Evolutionary conservation across 2,888 invertebrate species (phyloP), one percentile per base, ranked within the genome.

Genomic region (Hyppa rectilinea): DNA sequence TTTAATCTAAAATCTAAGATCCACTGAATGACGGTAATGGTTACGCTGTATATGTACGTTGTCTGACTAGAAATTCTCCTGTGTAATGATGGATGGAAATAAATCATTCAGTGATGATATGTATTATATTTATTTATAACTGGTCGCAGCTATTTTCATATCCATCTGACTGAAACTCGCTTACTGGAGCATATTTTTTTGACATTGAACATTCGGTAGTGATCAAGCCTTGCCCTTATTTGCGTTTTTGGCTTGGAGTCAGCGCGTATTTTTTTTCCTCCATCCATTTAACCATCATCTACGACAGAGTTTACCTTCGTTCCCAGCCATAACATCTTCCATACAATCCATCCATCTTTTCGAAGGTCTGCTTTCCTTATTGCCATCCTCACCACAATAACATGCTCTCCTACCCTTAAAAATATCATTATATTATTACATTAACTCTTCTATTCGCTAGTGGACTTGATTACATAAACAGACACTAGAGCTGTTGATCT

Each of bases 401-500:
- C 20, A 45, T 20, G 29, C 29, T 45, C 23, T 36, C 14, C 31
- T 34, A n/a, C 34, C n/a, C 29, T 29, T 4, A 17, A 20, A 47
- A 52, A 47, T 43, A 4, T 20, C 1, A 31, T n/a, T n/a, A n/a
- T 52, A 52, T 53, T 53, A 12, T 47, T 34, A 36, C 23, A 43
- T 23, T 43, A 40, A 20, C 34, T 55, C 23, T 55, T 64, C 20
- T 40, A 23, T 34, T 31, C 31, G n/a, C 17, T 45, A 50, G 45
- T n/a, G 23, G 12, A 40, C 12, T 50, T 56, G 50, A 61, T 70
- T 77, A 77, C 38, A 56, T 75, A 61, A 74, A 31, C 68, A 38
- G n/a, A 9, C 53, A 43, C 31, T 53, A 36, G 49, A 49, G 34
- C 55, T 34, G 26, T 63, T 67, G 61, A 77, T 80, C 77, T 78